A percentile compares a stretch with the other conserved stretches of the same genome.
Evolutionary conservation across 2,797 vertebrate species (phyloP).

Genomic region (Hylomyscus alleni): DNA sequence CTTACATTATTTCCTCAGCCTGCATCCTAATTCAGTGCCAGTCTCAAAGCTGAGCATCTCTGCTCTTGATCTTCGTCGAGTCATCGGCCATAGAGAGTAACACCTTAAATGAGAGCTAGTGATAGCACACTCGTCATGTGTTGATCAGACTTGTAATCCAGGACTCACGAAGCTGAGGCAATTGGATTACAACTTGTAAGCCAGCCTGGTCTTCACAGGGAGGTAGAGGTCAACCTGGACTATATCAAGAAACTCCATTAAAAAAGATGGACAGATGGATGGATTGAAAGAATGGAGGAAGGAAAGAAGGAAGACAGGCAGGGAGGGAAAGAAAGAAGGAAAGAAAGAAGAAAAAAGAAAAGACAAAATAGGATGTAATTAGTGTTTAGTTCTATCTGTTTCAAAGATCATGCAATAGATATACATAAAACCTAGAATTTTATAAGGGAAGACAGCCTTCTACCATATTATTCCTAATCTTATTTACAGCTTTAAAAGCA

Average conservation of each 20-base stretch:
- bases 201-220: not conserved
- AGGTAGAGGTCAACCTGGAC: not conserved
- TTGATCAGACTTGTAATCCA: not conserved
- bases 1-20: not conserved
- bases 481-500: slow-evolving; percentile 21
- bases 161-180: not conserved
- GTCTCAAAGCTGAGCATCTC: not conserved
- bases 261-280: not conserved
- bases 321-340: too few species aligned
- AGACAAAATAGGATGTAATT: not conserved
- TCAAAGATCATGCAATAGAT: not conserved
- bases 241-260: not conserved
- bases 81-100: not conserved
- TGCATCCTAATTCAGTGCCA: not conserved
- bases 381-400: not conserved
- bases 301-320: too few species aligned
- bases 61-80: not conserved
- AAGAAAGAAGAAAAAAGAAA: too few species aligned
- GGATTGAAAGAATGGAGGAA: not conserved
- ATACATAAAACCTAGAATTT: slow-evolving; percentile 27
- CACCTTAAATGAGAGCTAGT: slow-evolving; percentile 14
- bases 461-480: not conserved
- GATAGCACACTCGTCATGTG: not conserved
- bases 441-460: not conserved
- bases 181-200: not conserved